Base-by-base conservation (phyloP, 2,888 invertebrate genomes). In the Autographa gamma region DNA sequence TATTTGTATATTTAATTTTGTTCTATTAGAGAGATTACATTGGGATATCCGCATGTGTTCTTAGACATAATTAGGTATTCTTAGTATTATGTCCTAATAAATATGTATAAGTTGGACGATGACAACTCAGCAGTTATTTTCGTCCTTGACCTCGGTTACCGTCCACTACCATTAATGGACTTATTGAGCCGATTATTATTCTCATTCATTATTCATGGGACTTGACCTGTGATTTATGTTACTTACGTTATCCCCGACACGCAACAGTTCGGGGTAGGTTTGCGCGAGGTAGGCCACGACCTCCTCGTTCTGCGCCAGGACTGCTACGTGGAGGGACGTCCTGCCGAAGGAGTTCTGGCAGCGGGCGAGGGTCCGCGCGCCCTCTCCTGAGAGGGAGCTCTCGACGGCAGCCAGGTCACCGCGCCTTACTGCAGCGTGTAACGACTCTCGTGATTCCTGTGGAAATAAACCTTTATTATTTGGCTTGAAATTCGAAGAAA, bases 181-280 rank as follows among this genome's bases (percentile, higher is more conserved):
- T 48, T 48, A 48, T 48, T n/a, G 48, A n/a, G 48, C 38, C 38
- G 38, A 38, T 38, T 38, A 38, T 48, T 48, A 8, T 0, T 48
- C 43, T 48, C n/a, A 48, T 48, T 48, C 48, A 48, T 48, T 48
- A 48, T 48, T 48, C 48, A 48, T 48, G n/a, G 48, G 7, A n/a
- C 6, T 48, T 48, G 48, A 48, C 48, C 48, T n/a, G 48, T n/a
- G n/a, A 48, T 48, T 48, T 48, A 48, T 48, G n/a, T 48, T n/a
- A 79, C 97, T 97, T 92, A 99, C 98, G 91, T 98, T 98, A 90
- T 99, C 99, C 16, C 98, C 98, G 70, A 97, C 95, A 71, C 97
- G 96, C 48, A 98, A 91, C 0, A 98, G 96, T 80, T 98, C 97
- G 0, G 98, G 97, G 89, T 97, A 98, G 43, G 96, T 96, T 74